phyloP scores from a whole-genome alignment of 1,140 invertebrate genomes.

The Cyclina sinensis region DNA sequence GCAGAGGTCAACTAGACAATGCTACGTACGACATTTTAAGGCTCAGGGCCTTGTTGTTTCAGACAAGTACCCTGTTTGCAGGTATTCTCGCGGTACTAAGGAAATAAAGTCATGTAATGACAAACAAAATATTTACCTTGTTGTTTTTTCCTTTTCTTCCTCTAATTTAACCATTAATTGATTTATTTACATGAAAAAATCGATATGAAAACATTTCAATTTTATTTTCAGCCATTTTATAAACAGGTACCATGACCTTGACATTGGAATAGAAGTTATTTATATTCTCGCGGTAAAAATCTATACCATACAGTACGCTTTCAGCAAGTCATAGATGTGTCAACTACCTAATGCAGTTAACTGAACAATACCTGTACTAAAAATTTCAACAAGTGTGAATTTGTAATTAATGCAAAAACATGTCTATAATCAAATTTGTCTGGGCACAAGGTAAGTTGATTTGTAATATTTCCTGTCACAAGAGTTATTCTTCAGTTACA shows the following conservation, averaged over 20 bases:
- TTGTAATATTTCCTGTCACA: no score
- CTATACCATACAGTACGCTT: conserved; percentile 16
- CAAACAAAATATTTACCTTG: background rate
- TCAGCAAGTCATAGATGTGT: background rate
- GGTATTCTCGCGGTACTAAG: conserved; percentile 25
- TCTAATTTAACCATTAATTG: conserved; percentile 14
- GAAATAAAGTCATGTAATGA: background rate
- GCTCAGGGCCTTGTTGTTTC: no score
- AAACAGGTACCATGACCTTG: no score
- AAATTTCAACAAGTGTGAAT: conserved; percentile 5
- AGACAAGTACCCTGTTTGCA: background rate
- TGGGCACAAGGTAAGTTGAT: no score
- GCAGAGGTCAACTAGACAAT: no score
- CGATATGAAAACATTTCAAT: conserved; percentile 13
- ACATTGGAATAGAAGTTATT: conserved; percentile 20
- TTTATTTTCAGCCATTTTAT: no score
- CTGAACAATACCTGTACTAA: background rate
- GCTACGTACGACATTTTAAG: no score
- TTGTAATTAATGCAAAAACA: no score
- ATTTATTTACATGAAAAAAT: background rate
- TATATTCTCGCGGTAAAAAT: conserved; percentile 13
- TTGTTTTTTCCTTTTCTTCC: background rate
- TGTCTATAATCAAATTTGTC: background rate
- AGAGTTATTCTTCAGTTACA: no score
- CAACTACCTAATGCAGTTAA: background rate